Conservation (phyloP, 2,113 vertebrate genomes). For the Cavia porcellus region DNA sequence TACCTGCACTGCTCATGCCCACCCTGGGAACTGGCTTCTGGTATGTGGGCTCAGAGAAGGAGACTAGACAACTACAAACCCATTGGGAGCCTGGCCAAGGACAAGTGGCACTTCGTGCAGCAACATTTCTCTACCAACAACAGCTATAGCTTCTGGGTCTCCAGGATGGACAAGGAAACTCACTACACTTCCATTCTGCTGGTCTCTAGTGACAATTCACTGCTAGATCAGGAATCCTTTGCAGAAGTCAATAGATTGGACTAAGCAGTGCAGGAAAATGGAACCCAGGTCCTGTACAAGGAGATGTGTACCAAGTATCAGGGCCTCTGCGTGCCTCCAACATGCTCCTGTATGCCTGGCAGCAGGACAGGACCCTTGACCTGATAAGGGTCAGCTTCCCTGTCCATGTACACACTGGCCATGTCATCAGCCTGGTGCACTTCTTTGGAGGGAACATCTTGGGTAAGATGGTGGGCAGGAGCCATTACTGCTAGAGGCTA, state of each 20-base stretch:
- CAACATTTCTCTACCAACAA: slow-evolving; percentile 73
- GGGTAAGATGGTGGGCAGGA: accelerated
- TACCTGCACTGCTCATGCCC: slow-evolving; percentile 85
- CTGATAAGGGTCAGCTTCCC: slow-evolving; percentile 82
- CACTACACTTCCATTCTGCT: slow-evolving; percentile 87
- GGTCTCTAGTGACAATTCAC: slow-evolving; percentile 45
- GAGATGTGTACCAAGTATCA: slow-evolving; percentile 55
- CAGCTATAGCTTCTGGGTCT: slow-evolving; percentile 85
- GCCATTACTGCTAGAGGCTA: slow-evolving; percentile 68
- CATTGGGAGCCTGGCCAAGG: slow-evolving; percentile 87
- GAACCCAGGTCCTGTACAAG: not conserved
- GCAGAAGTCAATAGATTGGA: slow-evolving; percentile 85
- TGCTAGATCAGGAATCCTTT: slow-evolving; percentile 76
- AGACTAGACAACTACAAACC: slow-evolving; percentile 90
- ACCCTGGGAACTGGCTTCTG: slow-evolving; percentile 88
- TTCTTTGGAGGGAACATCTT: slow-evolving; percentile 85
- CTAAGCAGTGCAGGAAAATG: slow-evolving; percentile 42
- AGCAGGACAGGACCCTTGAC: accelerated
- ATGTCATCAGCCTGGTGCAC: slow-evolving; percentile 76
- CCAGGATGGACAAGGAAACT: slow-evolving; percentile 86
- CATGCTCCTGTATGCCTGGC: slow-evolving; percentile 66
- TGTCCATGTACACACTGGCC: accelerated
- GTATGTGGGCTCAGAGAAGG: slow-evolving; percentile 83
- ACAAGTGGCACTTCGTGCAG: slow-evolving; percentile 87
- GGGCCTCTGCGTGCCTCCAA: slow-evolving; percentile 49